phyloP scores from a whole-genome alignment of 2,797 vertebrate species.

The Pteropus rufus region DNA sequence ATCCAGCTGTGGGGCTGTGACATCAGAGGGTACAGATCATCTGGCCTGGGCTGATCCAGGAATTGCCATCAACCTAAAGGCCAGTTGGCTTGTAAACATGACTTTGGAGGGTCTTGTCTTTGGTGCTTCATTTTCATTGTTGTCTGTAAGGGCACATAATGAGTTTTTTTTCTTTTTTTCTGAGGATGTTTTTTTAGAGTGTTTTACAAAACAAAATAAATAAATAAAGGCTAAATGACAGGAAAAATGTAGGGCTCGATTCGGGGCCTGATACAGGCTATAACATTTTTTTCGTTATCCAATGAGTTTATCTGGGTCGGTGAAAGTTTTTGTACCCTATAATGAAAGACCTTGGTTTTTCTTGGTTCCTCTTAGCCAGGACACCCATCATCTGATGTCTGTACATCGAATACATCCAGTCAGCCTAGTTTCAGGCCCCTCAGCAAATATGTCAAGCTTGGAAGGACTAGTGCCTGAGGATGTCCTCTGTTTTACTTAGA shows the following conservation, averaged over 20 bases:
- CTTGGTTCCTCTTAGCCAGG: constrained; percentile 45
- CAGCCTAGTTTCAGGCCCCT: neutral
- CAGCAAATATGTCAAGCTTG: neutral
- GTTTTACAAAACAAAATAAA: constrained; percentile 24
- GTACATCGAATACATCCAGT: constrained; percentile 29
- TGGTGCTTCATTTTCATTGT: constrained; percentile 55
- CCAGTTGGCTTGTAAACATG: neutral
- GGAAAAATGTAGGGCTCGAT: constrained; percentile 28
- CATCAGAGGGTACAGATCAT: constrained; percentile 21
- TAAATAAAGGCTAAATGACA: neutral
- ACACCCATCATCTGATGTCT: constrained; percentile 37
- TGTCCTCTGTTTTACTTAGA: neutral
- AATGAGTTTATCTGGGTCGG: constrained; percentile 36
- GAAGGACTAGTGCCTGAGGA: neutral
- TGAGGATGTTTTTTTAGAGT: constrained; percentile 46
- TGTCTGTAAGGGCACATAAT: constrained; percentile 48
- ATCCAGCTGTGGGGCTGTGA: constrained; percentile 72
- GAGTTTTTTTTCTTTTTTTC: neutral
- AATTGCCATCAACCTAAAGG: neutral
- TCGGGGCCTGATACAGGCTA: constrained; percentile 30
- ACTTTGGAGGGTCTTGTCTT: constrained; percentile 16
- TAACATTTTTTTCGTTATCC: constrained; percentile 41
- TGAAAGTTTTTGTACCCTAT: constrained; percentile 65
- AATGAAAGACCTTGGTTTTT: constrained; percentile 55
- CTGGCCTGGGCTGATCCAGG: neutral